These are phyloP conservation scores for Helicoverpa assulta DNA, from an alignment of 2,888 invertebrate genomes.

Conservation along the genomic window DNA sequence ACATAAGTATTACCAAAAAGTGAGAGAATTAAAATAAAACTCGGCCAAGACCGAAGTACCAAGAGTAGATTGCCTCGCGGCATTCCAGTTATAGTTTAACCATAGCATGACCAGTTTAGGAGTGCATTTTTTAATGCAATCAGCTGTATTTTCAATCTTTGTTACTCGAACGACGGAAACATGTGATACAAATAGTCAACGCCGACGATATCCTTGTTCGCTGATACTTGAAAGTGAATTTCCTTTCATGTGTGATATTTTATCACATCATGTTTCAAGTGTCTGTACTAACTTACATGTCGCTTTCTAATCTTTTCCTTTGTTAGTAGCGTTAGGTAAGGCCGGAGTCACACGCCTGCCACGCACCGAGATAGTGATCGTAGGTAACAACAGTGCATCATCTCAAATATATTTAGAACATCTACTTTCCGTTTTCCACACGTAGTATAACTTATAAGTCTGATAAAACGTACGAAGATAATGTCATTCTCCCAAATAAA, in stretches of 20 bases:
- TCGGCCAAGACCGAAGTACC: too few species aligned
- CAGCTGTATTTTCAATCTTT: too few species aligned
- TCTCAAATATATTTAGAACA: slow-evolving; percentile 16
- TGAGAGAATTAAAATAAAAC: too few species aligned
- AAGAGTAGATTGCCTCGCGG: too few species aligned
- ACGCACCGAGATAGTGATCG: slow-evolving; percentile 24
- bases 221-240: slow-evolving; percentile 30
- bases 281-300: slow-evolving; percentile 19
- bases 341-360: slow-evolving; percentile 26
- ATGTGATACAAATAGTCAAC: slow-evolving; percentile 16
- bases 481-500: slow-evolving; percentile 41
- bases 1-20: too few species aligned
- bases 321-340: slow-evolving; percentile 21
- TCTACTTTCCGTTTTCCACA: slow-evolving; percentile 7
- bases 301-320: slow-evolving; percentile 41
- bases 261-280: slow-evolving; percentile 26
- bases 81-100: too few species aligned
- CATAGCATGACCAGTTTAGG: too few species aligned
- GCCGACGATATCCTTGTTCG: too few species aligned
- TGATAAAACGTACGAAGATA: slow-evolving; percentile 46
- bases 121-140: too few species aligned
- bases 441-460: slow-evolving; percentile 11
- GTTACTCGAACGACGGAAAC: too few species aligned
- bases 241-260: slow-evolving; percentile 26
- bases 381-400: slow-evolving; percentile 19